A percentile compares a stretch with the other conserved stretches of the same genome.
phyloP scores from a whole-genome alignment of 1,140 invertebrate genomes.

The Onthophagus taurus region DNA sequence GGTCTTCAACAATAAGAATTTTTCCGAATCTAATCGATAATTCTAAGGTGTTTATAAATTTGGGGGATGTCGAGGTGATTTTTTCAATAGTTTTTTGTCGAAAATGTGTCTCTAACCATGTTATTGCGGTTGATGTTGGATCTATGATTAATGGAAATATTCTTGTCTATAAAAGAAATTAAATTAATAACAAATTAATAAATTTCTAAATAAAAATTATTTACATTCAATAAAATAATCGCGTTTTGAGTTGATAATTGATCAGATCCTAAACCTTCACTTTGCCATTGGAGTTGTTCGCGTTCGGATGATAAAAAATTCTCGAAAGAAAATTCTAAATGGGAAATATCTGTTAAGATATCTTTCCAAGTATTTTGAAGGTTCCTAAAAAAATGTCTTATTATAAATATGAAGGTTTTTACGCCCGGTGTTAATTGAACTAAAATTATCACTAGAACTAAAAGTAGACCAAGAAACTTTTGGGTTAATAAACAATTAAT shows the following conservation, averaged over 20 bases:
- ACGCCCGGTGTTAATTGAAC: no score
- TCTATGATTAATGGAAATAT: conserved; percentile 75
- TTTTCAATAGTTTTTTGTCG: conserved; percentile 58
- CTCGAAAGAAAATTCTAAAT: conserved; percentile 53
- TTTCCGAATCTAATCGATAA: conserved; percentile 90
- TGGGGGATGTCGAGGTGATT: conserved; percentile 66
- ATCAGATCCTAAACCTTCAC: conserved; percentile 74
- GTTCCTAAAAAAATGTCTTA: conserved; percentile 15
- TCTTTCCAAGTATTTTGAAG: conserved; percentile 30
- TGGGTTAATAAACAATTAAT: no score
- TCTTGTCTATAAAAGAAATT: conserved; percentile 37
- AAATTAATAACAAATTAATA: conserved; percentile 13
- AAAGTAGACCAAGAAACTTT: no score
- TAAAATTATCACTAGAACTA: no score
- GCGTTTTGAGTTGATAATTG: conserved; percentile 74
- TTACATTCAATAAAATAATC: conserved; percentile 64
- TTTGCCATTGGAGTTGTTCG: conserved; percentile 78
- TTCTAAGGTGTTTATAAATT: conserved; percentile 76
- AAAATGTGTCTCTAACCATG: conserved; percentile 73
- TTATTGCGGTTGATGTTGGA: conserved; percentile 71
- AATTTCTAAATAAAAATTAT: neutral
- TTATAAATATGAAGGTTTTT: no score
- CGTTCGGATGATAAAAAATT: conserved; percentile 65
- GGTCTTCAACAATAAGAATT: conserved; percentile 77
- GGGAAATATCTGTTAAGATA: conserved; percentile 29